Percentiles rank a stretch among this genome's conserved stretches.
Evolutionary conservation across 2,888 invertebrate species (phyloP).

Genomic region (Schizaphis graminum): DNA sequence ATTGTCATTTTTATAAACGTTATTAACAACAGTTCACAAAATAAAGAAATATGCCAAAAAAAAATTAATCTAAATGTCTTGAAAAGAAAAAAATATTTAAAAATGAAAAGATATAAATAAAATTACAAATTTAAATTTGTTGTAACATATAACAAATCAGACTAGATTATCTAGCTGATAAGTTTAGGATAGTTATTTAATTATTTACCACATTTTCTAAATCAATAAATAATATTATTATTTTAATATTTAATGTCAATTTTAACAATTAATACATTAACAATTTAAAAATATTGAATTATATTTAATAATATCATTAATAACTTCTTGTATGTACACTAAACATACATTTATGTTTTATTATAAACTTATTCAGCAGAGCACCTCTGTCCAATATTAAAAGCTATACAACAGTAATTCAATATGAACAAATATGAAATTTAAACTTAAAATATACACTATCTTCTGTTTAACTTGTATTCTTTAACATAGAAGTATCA

Average conservation of each 20-base stretch:
- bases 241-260: not conserved
- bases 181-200: not conserved
- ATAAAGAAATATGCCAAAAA: not conserved
- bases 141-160: not conserved
- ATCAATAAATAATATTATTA: not conserved
- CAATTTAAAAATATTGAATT: not conserved
- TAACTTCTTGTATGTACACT: not conserved
- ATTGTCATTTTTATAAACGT: not conserved
- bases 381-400: not conserved
- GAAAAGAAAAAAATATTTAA: too few relatives aligned
- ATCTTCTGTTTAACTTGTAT: not conserved
- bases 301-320: not conserved
- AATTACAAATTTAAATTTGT: not conserved
- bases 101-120: not conserved
- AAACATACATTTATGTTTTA: not conserved
- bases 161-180: not conserved
- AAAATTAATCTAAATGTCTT: too few relatives aligned
- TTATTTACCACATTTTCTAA: not conserved
- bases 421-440: not conserved
- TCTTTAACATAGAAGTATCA: not conserved
- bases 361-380: not conserved
- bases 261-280: conserved; percentile 14
- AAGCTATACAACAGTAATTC: not conserved
- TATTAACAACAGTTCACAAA: not conserved
- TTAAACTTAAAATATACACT: not conserved